Evolutionary conservation across 2,888 invertebrate species (phyloP).

Genomic region (Chrysolina oricalcia): DNA sequence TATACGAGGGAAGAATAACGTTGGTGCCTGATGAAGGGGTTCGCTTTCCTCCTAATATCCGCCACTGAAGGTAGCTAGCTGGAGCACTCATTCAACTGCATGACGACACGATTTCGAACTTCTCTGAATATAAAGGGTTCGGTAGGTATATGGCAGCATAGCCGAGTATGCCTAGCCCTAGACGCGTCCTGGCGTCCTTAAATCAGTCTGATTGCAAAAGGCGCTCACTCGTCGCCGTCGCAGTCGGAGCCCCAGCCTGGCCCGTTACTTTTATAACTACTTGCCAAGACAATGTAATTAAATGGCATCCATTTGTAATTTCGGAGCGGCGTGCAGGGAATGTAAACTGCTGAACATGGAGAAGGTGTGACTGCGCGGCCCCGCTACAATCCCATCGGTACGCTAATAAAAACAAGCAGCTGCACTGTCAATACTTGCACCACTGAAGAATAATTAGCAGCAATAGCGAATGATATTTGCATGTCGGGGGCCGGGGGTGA

Average conservation of each 20-base stretch:
- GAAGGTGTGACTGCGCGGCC: slow-evolving; percentile 71
- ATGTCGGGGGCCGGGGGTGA: slow-evolving; percentile 47
- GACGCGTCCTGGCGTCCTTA: slow-evolving; percentile 65
- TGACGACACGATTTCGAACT: slow-evolving; percentile 30
- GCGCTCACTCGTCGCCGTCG: slow-evolving; percentile 44
- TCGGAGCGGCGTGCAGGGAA: slow-evolving; percentile 70
- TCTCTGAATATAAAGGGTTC: slow-evolving; percentile 39
- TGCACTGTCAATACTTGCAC: slow-evolving; percentile 69
- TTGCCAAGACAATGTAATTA: slow-evolving; percentile 73
- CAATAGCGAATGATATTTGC: slow-evolving; percentile 65
- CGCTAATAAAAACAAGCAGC: slow-evolving; percentile 70
- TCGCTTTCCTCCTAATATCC: not conserved
- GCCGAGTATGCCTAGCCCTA: slow-evolving; percentile 50
- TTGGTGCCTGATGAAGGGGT: too few relatives aligned
- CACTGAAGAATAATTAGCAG: slow-evolving; percentile 69
- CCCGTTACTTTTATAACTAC: slow-evolving; percentile 71
- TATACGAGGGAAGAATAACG: too few relatives aligned
- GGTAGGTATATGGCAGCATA: slow-evolving; percentile 32
- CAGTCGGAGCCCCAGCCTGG: slow-evolving; percentile 59
- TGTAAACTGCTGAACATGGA: slow-evolving; percentile 71
- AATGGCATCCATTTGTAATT: slow-evolving; percentile 73
- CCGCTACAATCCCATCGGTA: slow-evolving; percentile 68
- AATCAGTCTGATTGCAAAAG: slow-evolving; percentile 67
- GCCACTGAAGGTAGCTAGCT: slow-evolving; percentile 25
- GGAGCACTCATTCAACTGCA: slow-evolving; percentile 31